Base-by-base conservation (phyloP, 64 coral and sea anemone species). In the Stichodactyla helianthus region DNA sequence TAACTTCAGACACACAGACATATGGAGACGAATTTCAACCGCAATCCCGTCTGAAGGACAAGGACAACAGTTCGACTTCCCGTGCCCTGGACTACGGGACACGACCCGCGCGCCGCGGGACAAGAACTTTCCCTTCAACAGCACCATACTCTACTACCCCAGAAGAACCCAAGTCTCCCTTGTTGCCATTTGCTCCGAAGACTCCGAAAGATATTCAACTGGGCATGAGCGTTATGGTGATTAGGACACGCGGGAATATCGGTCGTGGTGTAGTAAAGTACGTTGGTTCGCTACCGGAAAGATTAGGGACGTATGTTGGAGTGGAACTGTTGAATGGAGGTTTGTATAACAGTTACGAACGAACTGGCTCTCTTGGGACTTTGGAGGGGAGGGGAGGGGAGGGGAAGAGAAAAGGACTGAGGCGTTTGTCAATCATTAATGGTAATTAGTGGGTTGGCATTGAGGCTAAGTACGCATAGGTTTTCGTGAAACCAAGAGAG, bases 191-290 rank as follows among this genome's bases (percentile, higher is more conserved):
- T 79, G 88, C 56, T 13, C 89, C 95, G 5, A 62, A 0, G 1
- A 70, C 71, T 53, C 15, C 86, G 51, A 11, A 53, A 4, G 92
- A 98, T 1, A 86, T 98, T 57, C 74, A 85, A 25, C 0, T 89
- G 9, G 95, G 95, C 22, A 98, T 93, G 95, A 71, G 83, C 7
- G 92, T 94, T 7, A 35, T 98, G 83, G 95, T 98, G 10, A 91
- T 56, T 4, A 87, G 95, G 68, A 53, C 89, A 23, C 19, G 92
- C 22, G 95, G 95, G 15, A 88, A 87, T 20, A 79, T 88, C 52
- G 89, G 83, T 14, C 86, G 89, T 13, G 95, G 95, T 53, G 53
- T 86, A 17, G 95, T 98, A 1, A 88, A 50, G 74, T 98, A 89
- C 81, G 64, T 93, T 16, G 95, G 95, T 1, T n/a, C 9, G 7